phyloP scores from a whole-genome alignment of 2,797 vertebrate species.

The Micromesistius poutassou region DNA sequence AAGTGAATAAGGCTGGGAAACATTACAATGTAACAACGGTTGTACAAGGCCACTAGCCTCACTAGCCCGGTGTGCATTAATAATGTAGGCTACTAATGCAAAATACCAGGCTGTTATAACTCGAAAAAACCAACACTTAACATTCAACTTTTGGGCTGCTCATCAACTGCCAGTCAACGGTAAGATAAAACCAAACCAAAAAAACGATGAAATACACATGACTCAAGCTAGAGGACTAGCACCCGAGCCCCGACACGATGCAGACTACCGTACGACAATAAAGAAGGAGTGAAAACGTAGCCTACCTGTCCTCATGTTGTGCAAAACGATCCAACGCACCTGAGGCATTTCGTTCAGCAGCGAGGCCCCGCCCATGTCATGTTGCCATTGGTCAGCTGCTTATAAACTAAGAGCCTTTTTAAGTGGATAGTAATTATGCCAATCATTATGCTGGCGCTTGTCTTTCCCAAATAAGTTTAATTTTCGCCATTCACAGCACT shows the following conservation, averaged over 20 bases:
- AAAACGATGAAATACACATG: no score
- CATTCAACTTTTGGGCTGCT: no score
- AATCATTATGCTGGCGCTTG: conserved; percentile 10
- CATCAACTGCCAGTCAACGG: neutral
- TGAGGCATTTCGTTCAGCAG: conserved; percentile 24
- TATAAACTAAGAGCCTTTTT: neutral
- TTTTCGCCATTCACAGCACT: no score
- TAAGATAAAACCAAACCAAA: neutral
- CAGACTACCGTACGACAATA: no score
- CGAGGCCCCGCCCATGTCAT: conserved; percentile 18
- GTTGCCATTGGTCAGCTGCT: conserved; percentile 47
- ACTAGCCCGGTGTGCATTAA: neutral
- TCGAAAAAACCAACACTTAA: no score
- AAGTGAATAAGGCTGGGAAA: no score
- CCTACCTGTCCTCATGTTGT: conserved; percentile 44
- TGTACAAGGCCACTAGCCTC: no score
- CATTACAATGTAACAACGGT: no score
- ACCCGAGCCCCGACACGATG: no score
- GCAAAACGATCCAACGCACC: conserved; percentile 34
- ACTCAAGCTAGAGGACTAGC: no score
- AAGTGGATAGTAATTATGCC: conserved; percentile 34
- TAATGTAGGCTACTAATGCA: neutral
- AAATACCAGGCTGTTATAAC: no score
- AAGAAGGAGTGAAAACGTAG: neutral
- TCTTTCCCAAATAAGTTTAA: no score